Evolutionary conservation across 35 echinoderm and acorn worm species (phyloP), one percentile per base, ranked within the genome.

Genomic region (Stichopus chloronotus): DNA sequence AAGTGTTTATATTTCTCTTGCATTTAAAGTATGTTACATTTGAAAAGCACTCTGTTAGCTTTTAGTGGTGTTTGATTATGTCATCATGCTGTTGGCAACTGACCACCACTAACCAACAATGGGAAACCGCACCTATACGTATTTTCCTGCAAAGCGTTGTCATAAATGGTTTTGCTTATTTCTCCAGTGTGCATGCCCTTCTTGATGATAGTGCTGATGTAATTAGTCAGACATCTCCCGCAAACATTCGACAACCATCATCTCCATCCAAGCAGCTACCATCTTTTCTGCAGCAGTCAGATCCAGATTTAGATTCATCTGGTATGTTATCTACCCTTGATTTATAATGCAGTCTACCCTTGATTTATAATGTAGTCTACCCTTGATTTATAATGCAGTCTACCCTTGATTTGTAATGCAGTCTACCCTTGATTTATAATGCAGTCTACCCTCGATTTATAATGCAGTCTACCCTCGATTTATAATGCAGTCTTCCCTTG

Each of bases 181-280:
- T 74, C 19, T 74, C 6, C 17, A 74, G 69, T 21, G 69, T 74
- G 22, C 19, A 74, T 74, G 16, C 17, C 58, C 82, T 22, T 23
- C 24, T 85, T 11, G 82, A 85, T 58, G 82, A 85, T n/a, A 55
- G 43, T 13, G 13, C 4, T 17, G 80, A 83, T 83, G 80, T 6
- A n/a, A 58, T 53, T n/a, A 19, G 54, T 53, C 54, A 58, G 10
- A n/a, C 58, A 19, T 85, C 82, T 85, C 82, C 82, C 20, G 23
- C 55, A 58, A 55, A 7, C 22, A 20, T 58, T 13, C 55, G 57
- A 85, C 82, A 85, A 56, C 82, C 82, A 20, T 56, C 82, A 58
- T 85, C 82, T n/a, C 82, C 82, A 85, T 58, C 82, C 20, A 85
- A 58, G 24, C 82, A 58, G 55, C 5, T 58, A 19, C 82, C 82